Base-by-base conservation (phyloP, 2,888 invertebrate species). In the Sarcophaga variegata region DNA sequence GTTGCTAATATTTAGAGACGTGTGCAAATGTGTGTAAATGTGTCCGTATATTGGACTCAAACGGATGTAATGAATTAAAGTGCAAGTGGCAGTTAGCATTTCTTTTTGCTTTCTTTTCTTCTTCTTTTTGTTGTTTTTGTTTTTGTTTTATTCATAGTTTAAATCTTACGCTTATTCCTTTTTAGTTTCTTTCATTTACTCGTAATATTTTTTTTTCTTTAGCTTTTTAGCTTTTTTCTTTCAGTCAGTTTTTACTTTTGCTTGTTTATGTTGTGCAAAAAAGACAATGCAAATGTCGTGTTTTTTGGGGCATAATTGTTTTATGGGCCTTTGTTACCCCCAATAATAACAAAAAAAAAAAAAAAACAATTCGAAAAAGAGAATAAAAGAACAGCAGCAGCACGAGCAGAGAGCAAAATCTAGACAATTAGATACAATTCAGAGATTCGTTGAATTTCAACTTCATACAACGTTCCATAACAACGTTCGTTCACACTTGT, bases 221-320 rank as follows among this genome's bases (percentile, higher is more conserved):
- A 74, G 77, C 71, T 66, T 45, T 37, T 37, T 37, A 37, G 37
- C 37, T 37, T 37, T 37, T 37, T 37, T 67, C 37, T 37, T 37
- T 27, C 75, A 75, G 70, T 72, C 78, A 25, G 37, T 64, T 79
- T 76, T 66, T 81, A 88, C 85, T 86, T 89, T 89, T 69, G 37
- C 22, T 71, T 60, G 70, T 80, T 74, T 81, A 71, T 85, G 20
- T 71, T 77, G 62, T 86, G 78, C 77, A 77, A 78, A 72, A 81
- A 81, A 85, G 78, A 85, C 88, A 87, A 88, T 85, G 75, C 70
- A 85, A 76, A 85, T 83, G 81, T 87, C 83, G 83, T 83, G 85
- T 87, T 87, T 87, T 88, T 86, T 85, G 86, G 86, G 88, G 88
- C 88, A 85, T 88, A 88, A 88, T 86, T 88, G 88, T 88, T 88